Percentiles rank a stretch among this genome's conserved stretches.
These are phyloP conservation scores for Mus caroli DNA, from an alignment of 2,797 vertebrate genomes.

Conservation along the genomic window DNA sequence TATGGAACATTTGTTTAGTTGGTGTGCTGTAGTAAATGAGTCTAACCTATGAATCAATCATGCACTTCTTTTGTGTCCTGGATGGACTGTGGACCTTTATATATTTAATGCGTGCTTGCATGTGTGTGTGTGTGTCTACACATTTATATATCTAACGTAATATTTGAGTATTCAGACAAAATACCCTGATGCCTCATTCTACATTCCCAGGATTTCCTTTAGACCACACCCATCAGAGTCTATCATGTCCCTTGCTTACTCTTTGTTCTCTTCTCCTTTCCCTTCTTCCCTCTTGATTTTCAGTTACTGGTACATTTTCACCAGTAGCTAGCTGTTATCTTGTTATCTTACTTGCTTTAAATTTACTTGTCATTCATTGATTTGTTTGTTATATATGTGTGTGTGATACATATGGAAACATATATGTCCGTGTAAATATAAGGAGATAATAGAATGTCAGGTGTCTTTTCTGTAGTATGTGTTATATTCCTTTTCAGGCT, in stretches of 20 bases:
- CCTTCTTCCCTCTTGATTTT: background rate
- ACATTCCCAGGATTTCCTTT: background rate
- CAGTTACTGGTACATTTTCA: background rate
- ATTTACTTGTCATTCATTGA: background rate
- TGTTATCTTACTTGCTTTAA: slow-evolving; percentile 20
- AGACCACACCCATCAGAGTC: background rate
- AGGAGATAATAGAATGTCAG: no score
- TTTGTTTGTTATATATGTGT: background rate
- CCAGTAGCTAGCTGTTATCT: background rate
- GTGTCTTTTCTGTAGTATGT: background rate
- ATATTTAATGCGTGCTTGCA: background rate
- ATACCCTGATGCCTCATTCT: background rate
- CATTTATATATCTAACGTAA: background rate
- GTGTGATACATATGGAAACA: background rate
- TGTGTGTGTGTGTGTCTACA: background rate
- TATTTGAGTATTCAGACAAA: slow-evolving; percentile 29
- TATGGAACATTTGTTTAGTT: background rate
- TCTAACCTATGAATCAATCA: background rate
- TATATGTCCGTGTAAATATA: background rate
- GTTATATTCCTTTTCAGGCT: background rate
- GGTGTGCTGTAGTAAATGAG: background rate
- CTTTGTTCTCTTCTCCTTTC: background rate
- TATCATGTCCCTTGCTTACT: background rate
- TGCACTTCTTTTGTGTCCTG: background rate
- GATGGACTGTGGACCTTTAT: background rate